phyloP scores from a whole-genome alignment of 2,113 vertebrate species.

The Ophiodon elongatus region DNA sequence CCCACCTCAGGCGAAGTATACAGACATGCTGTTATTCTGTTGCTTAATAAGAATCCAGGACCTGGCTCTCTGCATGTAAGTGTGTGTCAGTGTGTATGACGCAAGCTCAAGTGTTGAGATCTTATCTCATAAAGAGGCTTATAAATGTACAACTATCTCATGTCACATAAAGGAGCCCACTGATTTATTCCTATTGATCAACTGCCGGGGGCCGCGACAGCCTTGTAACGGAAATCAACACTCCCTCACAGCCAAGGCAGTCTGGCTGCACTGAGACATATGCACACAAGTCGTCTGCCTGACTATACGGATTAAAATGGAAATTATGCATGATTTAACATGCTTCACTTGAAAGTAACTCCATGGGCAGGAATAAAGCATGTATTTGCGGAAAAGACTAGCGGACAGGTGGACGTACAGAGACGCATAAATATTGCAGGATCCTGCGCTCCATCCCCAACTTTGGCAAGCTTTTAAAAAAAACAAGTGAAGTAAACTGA shows the following conservation, averaged over 20 bases:
- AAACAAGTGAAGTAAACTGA: slow-evolving; percentile 74
- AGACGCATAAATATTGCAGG: slow-evolving; percentile 74
- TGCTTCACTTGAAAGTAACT: slow-evolving; percentile 68
- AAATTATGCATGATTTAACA: slow-evolving; percentile 79
- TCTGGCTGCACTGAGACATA: slow-evolving; percentile 58
- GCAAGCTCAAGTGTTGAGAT: slow-evolving; percentile 82
- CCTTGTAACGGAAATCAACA: slow-evolving; percentile 84
- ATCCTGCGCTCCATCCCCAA: slow-evolving; percentile 56
- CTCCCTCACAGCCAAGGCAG: slow-evolving; percentile 67
- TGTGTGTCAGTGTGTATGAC: slow-evolving; percentile 72
- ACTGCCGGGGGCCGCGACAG: slow-evolving; percentile 77
- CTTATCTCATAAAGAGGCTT: slow-evolving; percentile 86
- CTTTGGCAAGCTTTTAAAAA: slow-evolving; percentile 68
- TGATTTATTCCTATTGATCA: slow-evolving; percentile 88
- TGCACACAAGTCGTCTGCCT: slow-evolving; percentile 61
- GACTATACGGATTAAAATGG: slow-evolving; percentile 75
- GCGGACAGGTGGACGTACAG: slow-evolving; percentile 52
- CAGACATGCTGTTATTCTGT: slow-evolving; percentile 39
- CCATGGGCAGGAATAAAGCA: slow-evolving; percentile 45
- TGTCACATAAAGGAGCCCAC: slow-evolving; percentile 81
- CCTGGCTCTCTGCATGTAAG: slow-evolving; percentile 25
- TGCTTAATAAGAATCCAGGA: slow-evolving; percentile 60
- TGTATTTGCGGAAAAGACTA: slow-evolving; percentile 31
- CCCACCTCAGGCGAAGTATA: slow-evolving; percentile 28
- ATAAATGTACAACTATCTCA: slow-evolving; percentile 85